These are phyloP conservation scores for Nasonovia ribisnigri DNA, from an alignment of 2,888 invertebrate genomes.

Conservation along the genomic window DNA sequence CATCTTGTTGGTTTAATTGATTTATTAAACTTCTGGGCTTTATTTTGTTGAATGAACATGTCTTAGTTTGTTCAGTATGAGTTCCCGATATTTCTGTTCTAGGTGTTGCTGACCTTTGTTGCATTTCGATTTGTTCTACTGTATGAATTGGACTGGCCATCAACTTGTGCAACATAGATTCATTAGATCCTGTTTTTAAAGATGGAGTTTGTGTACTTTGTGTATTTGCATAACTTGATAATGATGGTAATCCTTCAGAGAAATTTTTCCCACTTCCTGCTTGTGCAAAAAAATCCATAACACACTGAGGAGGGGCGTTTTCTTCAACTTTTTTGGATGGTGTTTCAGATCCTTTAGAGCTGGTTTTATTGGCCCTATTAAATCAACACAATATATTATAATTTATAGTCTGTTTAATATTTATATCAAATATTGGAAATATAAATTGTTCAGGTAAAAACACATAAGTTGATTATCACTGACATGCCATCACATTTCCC, in stretches of 20 bases:
- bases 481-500: neutral
- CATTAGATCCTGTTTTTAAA: constrained; percentile 66
- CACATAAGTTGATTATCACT: neutral
- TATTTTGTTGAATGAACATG: constrained; percentile 57
- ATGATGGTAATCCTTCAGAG: constrained; percentile 65
- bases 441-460: neutral
- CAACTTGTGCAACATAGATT: constrained; percentile 80
- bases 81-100: constrained; percentile 66
- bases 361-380: constrained; percentile 54
- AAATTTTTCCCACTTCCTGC: constrained; percentile 72
- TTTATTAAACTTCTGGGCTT: constrained; percentile 55
- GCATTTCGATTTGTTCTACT: constrained; percentile 90
- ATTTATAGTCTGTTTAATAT: neutral
- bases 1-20: constrained; percentile 45
- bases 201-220: constrained; percentile 66
- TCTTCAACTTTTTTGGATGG: constrained; percentile 53
- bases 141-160: constrained; percentile 88
- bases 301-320: constrained; percentile 74
- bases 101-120: constrained; percentile 76
- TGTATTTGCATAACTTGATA: constrained; percentile 66
- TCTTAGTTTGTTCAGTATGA: constrained; percentile 59
- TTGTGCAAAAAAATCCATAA: constrained; percentile 89
- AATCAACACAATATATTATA: neutral
- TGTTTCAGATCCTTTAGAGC: constrained; percentile 45
- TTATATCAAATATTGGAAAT: neutral